Conservation (phyloP, 2,797 vertebrate species). For the Otolemur crassicaudatus region DNA sequence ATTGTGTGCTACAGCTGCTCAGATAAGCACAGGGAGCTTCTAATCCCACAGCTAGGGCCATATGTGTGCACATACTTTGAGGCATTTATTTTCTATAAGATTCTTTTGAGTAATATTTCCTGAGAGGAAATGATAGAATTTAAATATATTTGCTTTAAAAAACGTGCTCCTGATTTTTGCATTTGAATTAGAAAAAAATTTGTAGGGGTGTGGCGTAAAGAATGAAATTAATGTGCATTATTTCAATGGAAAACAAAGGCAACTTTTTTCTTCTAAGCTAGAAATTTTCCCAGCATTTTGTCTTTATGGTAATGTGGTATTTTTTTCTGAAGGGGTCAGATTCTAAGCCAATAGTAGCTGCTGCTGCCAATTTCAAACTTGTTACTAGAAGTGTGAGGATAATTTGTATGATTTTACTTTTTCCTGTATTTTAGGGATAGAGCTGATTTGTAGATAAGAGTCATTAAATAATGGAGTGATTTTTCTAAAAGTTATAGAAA, state of each 20-base stretch:
- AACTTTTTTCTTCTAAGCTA: background rate
- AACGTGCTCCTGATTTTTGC: background rate
- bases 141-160: background rate
- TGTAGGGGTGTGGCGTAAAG: background rate
- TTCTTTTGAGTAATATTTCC: conserved; percentile 4
- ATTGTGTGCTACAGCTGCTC: background rate
- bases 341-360: background rate
- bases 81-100: background rate
- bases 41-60: background rate
- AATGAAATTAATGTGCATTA: background rate
- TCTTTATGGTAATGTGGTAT: background rate
- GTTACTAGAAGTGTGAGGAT: background rate
- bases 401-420: background rate
- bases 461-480: background rate
- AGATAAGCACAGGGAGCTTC: background rate
- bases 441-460: background rate
- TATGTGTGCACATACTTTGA: background rate
- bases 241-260: background rate
- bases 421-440: background rate
- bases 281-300: background rate
- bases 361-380: background rate
- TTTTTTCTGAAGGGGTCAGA: background rate
- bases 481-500: conserved; percentile 11
- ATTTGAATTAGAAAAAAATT: background rate
- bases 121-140: conserved; percentile 2